Evolutionary conservation across 92 coral and sea anemone genomes (phyloP).

Genomic region (Scolanthus callimorphus): DNA sequence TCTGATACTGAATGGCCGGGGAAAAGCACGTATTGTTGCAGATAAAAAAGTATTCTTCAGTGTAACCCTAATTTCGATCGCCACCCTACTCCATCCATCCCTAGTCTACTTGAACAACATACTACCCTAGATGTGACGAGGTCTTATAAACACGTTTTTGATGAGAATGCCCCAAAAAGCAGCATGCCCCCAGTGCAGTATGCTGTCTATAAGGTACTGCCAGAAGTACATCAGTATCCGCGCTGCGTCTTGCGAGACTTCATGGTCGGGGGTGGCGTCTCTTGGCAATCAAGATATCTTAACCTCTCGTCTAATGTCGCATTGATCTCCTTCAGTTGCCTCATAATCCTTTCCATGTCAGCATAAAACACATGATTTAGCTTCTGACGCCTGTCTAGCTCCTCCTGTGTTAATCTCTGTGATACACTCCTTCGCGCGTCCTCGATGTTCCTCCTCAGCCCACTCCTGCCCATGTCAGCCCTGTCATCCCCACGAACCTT

Average conservation of each 20-base stretch:
- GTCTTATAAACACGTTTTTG: no score
- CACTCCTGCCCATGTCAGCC: slow-evolving; percentile 14
- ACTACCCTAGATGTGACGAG: no score
- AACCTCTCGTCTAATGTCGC: slow-evolving; percentile 37
- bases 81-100: no score
- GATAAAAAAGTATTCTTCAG: no score
- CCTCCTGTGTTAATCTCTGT: background rate
- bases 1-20: no score
- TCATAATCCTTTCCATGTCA: slow-evolving; percentile 41
- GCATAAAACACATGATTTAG: slow-evolving; percentile 14
- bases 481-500: background rate
- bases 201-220: no score
- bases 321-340: slow-evolving; percentile 32
- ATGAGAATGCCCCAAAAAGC: no score
- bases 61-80: no score
- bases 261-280: background rate
- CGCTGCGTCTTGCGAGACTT: background rate
- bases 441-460: slow-evolving; percentile 4
- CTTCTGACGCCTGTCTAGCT: slow-evolving; percentile 14
- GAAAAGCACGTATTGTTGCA: no score
- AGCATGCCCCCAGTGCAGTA: no score
- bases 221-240: background rate
- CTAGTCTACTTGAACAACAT: no score
- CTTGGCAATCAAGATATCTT: slow-evolving; percentile 12
- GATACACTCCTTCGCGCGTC: background rate